Conservation (phyloP, 2,888 invertebrate species). For the Ectobius pallidus region DNA sequence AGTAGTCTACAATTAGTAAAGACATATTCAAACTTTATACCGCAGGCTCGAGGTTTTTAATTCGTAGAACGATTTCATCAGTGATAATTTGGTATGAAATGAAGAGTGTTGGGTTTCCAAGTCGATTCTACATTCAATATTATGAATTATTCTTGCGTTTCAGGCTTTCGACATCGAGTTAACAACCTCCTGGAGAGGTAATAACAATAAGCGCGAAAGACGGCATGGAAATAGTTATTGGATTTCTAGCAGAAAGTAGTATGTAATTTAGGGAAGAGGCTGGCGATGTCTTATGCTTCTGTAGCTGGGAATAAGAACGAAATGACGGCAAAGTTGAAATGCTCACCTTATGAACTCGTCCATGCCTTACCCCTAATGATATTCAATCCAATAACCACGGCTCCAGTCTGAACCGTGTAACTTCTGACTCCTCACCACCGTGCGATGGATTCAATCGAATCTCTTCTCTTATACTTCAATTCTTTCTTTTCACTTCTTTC, state of each 20-base stretch:
- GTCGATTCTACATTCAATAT: too few species aligned
- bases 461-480: conserved; percentile 32
- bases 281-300: background rate
- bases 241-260: background rate
- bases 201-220: too few species aligned
- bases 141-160: too few species aligned
- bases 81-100: too few species aligned
- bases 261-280: background rate
- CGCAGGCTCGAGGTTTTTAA: too few species aligned
- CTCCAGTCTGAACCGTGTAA: conserved; percentile 10
- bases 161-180: too few species aligned
- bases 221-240: conserved; percentile 12
- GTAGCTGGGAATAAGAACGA: background rate
- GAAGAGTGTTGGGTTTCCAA: too few species aligned
- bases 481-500: conserved; percentile 8
- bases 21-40: too few species aligned
- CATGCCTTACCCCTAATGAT: conserved; percentile 33
- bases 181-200: too few species aligned
- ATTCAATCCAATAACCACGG: conserved; percentile 39
- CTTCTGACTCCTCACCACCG: conserved; percentile 17
- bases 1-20: too few species aligned
- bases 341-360: background rate
- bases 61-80: too few species aligned
- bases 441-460: conserved; percentile 31
- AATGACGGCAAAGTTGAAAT: background rate